Conservation (phyloP, 2,113 vertebrate species). For the human region DNA sequence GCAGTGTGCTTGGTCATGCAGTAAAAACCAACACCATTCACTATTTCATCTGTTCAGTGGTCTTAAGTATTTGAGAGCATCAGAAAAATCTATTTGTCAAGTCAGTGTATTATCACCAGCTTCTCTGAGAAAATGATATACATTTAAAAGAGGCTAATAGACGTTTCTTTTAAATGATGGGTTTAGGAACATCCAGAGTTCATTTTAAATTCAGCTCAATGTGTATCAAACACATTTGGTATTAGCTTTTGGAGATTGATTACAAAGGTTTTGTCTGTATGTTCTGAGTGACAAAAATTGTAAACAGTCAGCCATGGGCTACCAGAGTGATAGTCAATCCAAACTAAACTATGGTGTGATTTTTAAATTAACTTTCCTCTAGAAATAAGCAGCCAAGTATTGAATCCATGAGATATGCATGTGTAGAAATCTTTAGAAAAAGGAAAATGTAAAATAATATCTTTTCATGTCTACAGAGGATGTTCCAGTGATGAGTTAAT, state of each 20-base stretch:
- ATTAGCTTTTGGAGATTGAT: background rate
- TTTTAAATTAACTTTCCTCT: slow-evolving; percentile 23
- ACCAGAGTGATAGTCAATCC: background rate
- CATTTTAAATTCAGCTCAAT: background rate
- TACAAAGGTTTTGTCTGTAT: background rate
- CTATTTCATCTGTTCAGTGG: slow-evolving; percentile 17
- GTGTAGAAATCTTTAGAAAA: background rate
- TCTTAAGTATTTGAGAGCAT: slow-evolving; percentile 41
- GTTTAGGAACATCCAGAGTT: background rate
- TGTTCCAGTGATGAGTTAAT: background rate
- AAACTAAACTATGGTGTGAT: background rate
- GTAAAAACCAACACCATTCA: background rate
- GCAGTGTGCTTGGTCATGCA: background rate
- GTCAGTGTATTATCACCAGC: slow-evolving; percentile 25
- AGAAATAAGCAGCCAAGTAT: background rate
- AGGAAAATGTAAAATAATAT: background rate
- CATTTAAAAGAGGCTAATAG: slow-evolving; percentile 22
- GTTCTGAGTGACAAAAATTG: background rate
- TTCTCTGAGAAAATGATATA: slow-evolving; percentile 41
- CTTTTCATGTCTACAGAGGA: background rate
- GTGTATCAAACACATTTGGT: background rate
- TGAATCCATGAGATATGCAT: background rate
- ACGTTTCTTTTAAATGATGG: slow-evolving; percentile 28
- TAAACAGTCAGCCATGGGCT: background rate
- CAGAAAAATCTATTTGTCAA: slow-evolving; percentile 31